These are phyloP conservation scores for Eupithecia pulchellata DNA, from an alignment of 2,888 invertebrate genomes.

Conservation along the genomic window DNA sequence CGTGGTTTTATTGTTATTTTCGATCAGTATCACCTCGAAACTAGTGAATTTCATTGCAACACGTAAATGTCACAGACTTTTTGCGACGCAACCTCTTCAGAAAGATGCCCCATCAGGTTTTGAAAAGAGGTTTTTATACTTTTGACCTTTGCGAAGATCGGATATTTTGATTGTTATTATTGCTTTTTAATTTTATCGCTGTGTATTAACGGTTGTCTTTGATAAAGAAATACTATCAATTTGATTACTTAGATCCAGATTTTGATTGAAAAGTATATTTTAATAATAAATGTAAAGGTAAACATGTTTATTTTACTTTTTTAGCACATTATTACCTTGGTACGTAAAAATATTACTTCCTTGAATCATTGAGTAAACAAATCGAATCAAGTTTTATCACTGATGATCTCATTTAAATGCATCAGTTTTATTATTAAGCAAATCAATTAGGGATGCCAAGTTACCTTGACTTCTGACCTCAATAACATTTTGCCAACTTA, in stretches of 20 bases:
- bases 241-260: background rate
- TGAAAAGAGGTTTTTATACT: constrained; percentile 1
- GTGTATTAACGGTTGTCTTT: background rate
- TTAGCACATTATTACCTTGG: background rate
- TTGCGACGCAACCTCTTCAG: constrained; percentile 3
- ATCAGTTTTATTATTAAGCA: background rate
- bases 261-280: background rate
- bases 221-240: background rate
- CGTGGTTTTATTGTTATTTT: background rate
- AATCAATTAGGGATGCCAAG: background rate
- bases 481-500: background rate
- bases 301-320: background rate
- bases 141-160: constrained; percentile 14
- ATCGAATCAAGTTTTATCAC: background rate
- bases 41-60: background rate
- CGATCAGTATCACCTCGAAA: background rate
- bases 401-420: background rate
- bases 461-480: background rate
- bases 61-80: background rate
- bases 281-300: background rate
- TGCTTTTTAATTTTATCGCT: background rate
- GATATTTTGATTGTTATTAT: constrained; percentile 11
- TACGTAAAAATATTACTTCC: background rate
- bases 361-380: background rate
- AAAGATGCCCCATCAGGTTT: constrained; percentile 13